Percentiles rank a stretch among this genome's conserved stretches.
Conservation (phyloP, 2,888 invertebrate species). For the Cosmorhoe ocellata region DNA sequence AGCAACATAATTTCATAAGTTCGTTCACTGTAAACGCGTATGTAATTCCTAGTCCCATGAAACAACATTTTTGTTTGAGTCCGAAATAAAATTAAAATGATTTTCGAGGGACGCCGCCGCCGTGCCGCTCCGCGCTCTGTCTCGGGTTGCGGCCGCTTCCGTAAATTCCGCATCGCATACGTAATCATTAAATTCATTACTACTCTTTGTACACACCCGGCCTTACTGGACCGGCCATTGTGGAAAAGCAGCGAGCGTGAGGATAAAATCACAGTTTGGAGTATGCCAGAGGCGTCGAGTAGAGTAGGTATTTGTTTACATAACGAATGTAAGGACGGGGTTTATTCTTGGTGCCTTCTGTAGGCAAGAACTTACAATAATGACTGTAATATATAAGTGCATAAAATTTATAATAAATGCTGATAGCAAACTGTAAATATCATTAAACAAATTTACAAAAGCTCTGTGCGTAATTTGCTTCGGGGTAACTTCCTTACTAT, state of each 20-base stretch:
- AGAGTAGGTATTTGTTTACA: too few relatives aligned
- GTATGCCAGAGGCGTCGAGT: constrained; percentile 1
- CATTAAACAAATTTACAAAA: background rate
- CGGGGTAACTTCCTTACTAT: background rate
- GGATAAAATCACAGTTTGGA: constrained; percentile 12
- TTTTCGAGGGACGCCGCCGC: background rate
- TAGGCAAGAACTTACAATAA: too few relatives aligned
- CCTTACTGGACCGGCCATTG: constrained; percentile 21
- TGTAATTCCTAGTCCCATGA: too few relatives aligned
- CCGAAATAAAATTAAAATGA: background rate
- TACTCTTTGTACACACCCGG: constrained; percentile 38
- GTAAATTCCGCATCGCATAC: constrained; percentile 45
- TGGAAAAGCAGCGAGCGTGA: constrained; percentile 19
- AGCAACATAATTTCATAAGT: too few relatives aligned
- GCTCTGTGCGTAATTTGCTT: background rate
- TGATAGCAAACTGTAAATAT: background rate
- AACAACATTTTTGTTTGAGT: background rate
- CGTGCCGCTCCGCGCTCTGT: too few relatives aligned
- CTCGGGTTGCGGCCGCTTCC: constrained; percentile 36
- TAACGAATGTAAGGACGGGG: too few relatives aligned
- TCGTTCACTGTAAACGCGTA: too few relatives aligned
- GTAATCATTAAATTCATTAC: constrained; percentile 50
- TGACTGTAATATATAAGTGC: too few relatives aligned
- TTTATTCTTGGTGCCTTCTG: too few relatives aligned
- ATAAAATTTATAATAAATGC: too few relatives aligned